These are phyloP conservation scores for Tapera naevia DNA, from an alignment of 2,797 vertebrate genomes.

Conservation along the genomic window DNA sequence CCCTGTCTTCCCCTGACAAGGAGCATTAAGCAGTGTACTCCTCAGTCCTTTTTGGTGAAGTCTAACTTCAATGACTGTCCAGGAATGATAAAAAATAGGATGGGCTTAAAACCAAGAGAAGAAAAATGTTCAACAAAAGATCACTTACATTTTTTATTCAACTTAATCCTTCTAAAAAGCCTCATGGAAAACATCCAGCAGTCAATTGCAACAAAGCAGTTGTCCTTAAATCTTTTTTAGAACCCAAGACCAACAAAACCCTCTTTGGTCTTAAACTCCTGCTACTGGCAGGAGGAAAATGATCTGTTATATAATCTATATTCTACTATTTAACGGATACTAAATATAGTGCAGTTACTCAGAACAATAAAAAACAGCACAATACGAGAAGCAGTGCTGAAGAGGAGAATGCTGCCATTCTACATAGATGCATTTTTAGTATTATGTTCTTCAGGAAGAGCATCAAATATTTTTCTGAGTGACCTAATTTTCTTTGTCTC, in stretches of 20 bases:
- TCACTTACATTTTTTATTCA: not conserved
- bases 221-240: not conserved
- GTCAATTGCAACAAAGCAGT: slow-evolving; percentile 19
- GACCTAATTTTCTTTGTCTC: slow-evolving; percentile 70
- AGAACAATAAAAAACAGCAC: slow-evolving; percentile 36
- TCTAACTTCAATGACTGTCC: not conserved
- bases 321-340: slow-evolving; percentile 47
- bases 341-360: slow-evolving; percentile 67
- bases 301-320: slow-evolving; percentile 33
- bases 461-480: slow-evolving; percentile 60
- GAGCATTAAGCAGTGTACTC: not conserved
- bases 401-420: not conserved
- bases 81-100: not conserved
- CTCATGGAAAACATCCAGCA: not conserved
- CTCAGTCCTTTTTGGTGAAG: not conserved
- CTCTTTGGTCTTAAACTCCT: slow-evolving; percentile 44
- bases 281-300: slow-evolving; percentile 20
- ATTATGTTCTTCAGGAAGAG: slow-evolving; percentile 62
- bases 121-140: not conserved
- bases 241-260: not conserved
- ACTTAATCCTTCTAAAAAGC: not conserved
- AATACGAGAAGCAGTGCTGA: not conserved
- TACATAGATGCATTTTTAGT: slow-evolving; percentile 45
- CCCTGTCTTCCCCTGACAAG: not conserved
- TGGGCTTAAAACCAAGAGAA: not conserved